These are phyloP conservation scores for Ariolimax columbianus DNA, from an alignment of 2,888 invertebrate genomes.

Conservation along the genomic window DNA sequence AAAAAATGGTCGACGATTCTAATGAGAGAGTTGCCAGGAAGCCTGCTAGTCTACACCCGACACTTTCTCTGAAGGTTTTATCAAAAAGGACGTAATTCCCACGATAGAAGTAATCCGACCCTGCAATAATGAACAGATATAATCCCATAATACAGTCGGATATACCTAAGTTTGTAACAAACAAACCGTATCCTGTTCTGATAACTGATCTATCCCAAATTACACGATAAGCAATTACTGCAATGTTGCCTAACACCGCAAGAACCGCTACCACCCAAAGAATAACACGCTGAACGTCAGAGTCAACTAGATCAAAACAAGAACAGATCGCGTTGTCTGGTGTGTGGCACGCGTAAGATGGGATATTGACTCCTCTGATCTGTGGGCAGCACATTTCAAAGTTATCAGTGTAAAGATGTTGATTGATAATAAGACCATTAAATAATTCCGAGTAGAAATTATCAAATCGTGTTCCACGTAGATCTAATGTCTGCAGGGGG, in stretches of 20 bases:
- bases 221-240: not conserved
- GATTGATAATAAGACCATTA: not conserved
- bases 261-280: conserved; percentile 32
- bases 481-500: not conserved
- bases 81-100: not conserved
- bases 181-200: not conserved
- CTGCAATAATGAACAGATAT: not conserved
- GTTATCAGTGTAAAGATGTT: not conserved
- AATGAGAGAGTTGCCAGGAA: conserved; percentile 78
- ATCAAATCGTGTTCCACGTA: not conserved
- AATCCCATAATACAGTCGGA: conserved; percentile 1
- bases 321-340: conserved; percentile 59
- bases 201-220: not conserved
- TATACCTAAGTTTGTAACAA: conserved; percentile 4
- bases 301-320: conserved; percentile 61
- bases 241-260: not conserved
- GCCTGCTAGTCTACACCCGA: not conserved
- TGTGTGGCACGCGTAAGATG: conserved; percentile 40
- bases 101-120: not conserved
- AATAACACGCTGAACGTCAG: conserved; percentile 52
- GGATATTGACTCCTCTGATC: not conserved
- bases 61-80: not conserved
- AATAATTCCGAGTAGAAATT: conserved; percentile 4
- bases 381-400: conserved; percentile 6
- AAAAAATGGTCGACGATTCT: conserved; percentile 83